Evolutionary conservation across 2,888 invertebrate species (phyloP), one percentile per base, ranked within the genome.

Genomic region (Ichneumoninae sp.): DNA sequence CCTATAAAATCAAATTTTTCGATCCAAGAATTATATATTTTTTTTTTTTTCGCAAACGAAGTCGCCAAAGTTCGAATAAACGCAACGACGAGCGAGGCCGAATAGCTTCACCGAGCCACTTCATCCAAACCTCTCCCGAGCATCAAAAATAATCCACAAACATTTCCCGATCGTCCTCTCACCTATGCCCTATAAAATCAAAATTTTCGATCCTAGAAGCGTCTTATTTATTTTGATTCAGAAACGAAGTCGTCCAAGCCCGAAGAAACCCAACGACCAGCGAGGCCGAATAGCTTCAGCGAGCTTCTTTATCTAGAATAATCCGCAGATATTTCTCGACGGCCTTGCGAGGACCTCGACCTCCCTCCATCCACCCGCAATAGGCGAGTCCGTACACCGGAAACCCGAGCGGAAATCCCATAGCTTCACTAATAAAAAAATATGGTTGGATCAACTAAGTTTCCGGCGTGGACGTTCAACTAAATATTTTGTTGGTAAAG

Each of bases 161-260:
- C 8, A 40, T 40, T 8, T 40, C 8, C 3, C 40, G 3, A 40
- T 40, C 8, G 8, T 40, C 40, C 40, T 8, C 8, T 40, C 70
- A 63, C 57, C 66, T 70, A 86, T 79, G 73, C 68, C 73, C 78
- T 3, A n/a, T 85, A 87, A 87, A 83, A 40, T 40, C 40, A 40
- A 1, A 1, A 1, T 40, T 40, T 40, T 8, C 7, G 40, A 40
- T 40, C 8, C 40, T 1, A 40, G 40, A 13, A 36, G 19, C 19
- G 19, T 19, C 19, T 0, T 0, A 1, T 36, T 8, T 19, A 6
- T 33, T 36, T 66, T 71, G 71, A 68, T 79, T 83, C 60, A 57
- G 60, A 68, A 74, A 19, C 16, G 8, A 50, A 65, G 36, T 13
- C 7, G 33, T 0, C 16, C 19, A 10, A 33, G 44, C 5, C 0